Evolutionary conservation across 2,888 invertebrate species (phyloP).

Genomic region (Heliconius erato): DNA sequence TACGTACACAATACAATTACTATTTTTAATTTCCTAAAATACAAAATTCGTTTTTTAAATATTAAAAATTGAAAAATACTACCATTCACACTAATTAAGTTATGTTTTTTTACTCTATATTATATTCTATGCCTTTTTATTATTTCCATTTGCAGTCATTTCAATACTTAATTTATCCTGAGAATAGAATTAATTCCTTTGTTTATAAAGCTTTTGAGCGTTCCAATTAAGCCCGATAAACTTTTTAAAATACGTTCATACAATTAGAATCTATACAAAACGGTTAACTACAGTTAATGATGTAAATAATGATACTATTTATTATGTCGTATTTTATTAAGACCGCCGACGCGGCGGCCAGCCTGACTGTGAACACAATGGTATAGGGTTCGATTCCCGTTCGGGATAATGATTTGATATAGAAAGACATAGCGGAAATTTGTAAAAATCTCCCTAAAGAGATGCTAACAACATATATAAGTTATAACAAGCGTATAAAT

Average conservation of each 20-base stretch:
- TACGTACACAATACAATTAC: too few species aligned
- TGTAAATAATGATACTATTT: not conserved
- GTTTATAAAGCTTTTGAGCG: slow-evolving; percentile 2
- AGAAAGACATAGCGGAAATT: too few species aligned
- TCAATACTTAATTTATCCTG: slow-evolving; percentile 4
- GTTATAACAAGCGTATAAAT: too few species aligned
- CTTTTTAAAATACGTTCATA: slow-evolving; percentile 8
- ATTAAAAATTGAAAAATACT: too few species aligned
- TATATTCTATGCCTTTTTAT: not conserved
- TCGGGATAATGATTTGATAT: too few species aligned
- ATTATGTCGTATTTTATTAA: not conserved
- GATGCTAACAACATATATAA: too few species aligned
- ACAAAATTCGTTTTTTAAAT: too few species aligned
- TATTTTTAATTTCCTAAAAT: not conserved
- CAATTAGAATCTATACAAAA: slow-evolving; percentile 8
- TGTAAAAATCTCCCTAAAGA: too few species aligned
- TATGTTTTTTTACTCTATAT: not conserved
- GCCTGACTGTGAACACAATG: too few species aligned
- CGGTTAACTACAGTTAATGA: not conserved
- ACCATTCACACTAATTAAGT: too few species aligned
- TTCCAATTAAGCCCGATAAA: slow-evolving; percentile 13
- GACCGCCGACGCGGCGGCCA: too few species aligned
- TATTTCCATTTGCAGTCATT: not conserved
- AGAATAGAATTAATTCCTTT: not conserved
- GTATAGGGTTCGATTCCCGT: too few species aligned